Evolutionary conservation across 1,140 invertebrate genomes (phyloP).

Genomic region (Latrodectus geometricus): DNA sequence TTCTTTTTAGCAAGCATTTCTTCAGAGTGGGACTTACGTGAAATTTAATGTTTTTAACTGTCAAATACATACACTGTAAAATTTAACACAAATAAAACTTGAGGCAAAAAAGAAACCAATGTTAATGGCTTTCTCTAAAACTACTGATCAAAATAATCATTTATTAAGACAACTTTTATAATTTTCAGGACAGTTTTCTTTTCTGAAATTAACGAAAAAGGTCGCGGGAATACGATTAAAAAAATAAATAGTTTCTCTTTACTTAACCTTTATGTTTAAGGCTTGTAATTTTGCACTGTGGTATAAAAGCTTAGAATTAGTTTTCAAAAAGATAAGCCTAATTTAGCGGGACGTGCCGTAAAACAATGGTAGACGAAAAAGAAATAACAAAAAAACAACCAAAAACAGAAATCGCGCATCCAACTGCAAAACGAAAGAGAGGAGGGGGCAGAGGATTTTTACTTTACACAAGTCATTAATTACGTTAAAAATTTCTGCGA

Average conservation of each 20-base stretch:
- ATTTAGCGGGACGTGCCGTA: conserved; percentile 37
- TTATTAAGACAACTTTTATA: not conserved
- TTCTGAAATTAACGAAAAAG: not conserved
- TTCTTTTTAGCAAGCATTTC: no score
- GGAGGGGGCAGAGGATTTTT: conserved; percentile 17
- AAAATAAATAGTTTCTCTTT: not conserved
- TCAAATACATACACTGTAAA: no score
- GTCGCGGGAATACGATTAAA: not conserved
- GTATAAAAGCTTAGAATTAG: conserved; percentile 2
- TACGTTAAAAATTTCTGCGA: conserved; percentile 47
- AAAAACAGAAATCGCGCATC: conserved; percentile 21
- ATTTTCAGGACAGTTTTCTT: not conserved
- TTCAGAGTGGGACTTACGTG: no score
- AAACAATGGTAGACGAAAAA: conserved; percentile 42
- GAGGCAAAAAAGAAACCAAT: not conserved
- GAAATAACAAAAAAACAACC: conserved; percentile 5
- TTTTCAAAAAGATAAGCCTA: conserved; percentile 39
- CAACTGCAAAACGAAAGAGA: conserved; percentile 31
- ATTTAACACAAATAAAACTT: not conserved
- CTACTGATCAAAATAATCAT: not conserved
- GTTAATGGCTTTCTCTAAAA: not conserved
- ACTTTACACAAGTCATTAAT: conserved; percentile 55
- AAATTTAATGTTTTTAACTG: no score
- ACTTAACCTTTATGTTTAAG: not conserved
- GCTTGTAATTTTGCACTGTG: not conserved